These are phyloP conservation scores for Frankliniella fusca DNA, from an alignment of 2,888 invertebrate species.

Conservation along the genomic window DNA sequence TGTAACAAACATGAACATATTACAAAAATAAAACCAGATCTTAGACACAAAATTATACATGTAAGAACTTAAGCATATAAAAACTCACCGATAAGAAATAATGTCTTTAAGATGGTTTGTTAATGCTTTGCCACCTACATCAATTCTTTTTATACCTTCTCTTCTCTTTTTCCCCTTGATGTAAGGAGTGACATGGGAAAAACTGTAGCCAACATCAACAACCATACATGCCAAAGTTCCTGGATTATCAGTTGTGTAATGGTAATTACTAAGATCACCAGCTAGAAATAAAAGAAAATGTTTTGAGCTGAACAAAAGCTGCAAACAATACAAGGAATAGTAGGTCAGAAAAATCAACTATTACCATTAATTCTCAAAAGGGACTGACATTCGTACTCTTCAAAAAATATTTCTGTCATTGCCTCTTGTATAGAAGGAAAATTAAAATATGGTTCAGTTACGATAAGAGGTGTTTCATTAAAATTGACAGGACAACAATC, in stretches of 20 bases:
- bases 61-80: not conserved
- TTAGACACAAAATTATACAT: not conserved
- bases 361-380: conserved; percentile 68
- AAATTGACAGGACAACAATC: conserved; percentile 75
- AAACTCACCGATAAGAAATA: conserved; percentile 74
- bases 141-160: conserved; percentile 74
- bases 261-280: conserved; percentile 72
- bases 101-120: conserved; percentile 98
- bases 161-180: conserved; percentile 65
- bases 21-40: not conserved
- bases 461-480: conserved; percentile 71
- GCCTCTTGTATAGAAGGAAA: conserved; percentile 89
- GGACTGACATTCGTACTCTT: conserved; percentile 89
- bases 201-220: conserved; percentile 93
- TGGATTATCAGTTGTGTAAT: conserved; percentile 57
- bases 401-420: conserved; percentile 93
- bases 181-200: conserved; percentile 90
- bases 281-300: conserved; percentile 47
- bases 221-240: conserved; percentile 66
- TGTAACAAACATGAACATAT: conserved; percentile 38
- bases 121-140: conserved; percentile 93
- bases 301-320: not conserved
- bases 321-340: not conserved
- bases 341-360: conserved; percentile 34
- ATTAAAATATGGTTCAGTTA: conserved; percentile 93